These are phyloP conservation scores for Spilarctia lutea DNA, from an alignment of 2,888 invertebrate genomes.

Conservation along the genomic window DNA sequence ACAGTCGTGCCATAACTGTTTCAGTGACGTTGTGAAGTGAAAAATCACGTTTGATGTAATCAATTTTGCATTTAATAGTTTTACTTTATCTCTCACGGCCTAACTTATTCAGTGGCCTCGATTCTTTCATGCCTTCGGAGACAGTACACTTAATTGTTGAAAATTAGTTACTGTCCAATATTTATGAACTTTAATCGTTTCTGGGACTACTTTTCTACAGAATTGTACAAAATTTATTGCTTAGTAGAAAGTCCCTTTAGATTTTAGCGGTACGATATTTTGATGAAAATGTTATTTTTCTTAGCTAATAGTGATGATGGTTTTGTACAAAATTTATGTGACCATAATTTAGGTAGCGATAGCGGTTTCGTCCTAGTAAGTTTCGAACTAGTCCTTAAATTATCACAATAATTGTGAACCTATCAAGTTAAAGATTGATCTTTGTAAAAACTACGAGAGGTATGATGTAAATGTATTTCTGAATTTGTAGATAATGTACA, in stretches of 20 bases:
- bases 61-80: conserved; percentile 73
- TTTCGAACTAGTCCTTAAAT: conserved; percentile 83
- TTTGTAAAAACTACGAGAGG: conserved; percentile 60
- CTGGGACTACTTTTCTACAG: conserved; percentile 74
- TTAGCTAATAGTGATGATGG: conserved; percentile 58
- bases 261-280: conserved; percentile 58
- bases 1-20: conserved; percentile 65
- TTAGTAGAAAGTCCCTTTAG: conserved; percentile 60
- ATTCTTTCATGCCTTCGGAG: conserved; percentile 73
- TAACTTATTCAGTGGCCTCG: conserved; percentile 74
- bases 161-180: conserved; percentile 64
- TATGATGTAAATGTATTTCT: conserved; percentile 71
- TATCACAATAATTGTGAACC: conserved; percentile 59
- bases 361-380: conserved; percentile 83
- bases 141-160: conserved; percentile 55
- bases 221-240: conserved; percentile 72
- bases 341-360: conserved; percentile 77
- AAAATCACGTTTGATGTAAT: conserved; percentile 51
- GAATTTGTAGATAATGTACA: conserved; percentile 84
- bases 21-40: conserved; percentile 51
- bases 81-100: conserved; percentile 70
- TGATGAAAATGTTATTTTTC: conserved; percentile 60
- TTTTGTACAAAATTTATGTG: conserved; percentile 81
- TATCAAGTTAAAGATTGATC: conserved; percentile 53
- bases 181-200: conserved; percentile 62